Evolutionary conservation across 2,888 invertebrate genomes (phyloP).

Genomic region (Carterocephalus palaemon): DNA sequence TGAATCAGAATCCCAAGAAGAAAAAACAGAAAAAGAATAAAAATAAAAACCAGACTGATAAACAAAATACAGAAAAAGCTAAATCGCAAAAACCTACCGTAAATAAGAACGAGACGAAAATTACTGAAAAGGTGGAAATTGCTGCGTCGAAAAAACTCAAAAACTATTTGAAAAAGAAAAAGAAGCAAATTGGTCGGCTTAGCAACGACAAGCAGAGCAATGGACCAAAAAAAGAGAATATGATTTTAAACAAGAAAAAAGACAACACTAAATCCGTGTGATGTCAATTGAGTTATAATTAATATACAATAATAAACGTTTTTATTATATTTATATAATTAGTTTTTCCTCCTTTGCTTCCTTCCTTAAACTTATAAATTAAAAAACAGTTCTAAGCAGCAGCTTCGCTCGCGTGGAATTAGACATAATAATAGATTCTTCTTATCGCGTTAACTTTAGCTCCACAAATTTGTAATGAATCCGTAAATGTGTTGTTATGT

Average conservation of each 20-base stretch:
- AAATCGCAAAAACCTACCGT: slow-evolving; percentile 37
- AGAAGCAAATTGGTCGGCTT: slow-evolving; percentile 59
- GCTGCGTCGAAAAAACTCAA: slow-evolving; percentile 58
- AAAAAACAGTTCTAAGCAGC: no score
- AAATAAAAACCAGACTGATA: slow-evolving; percentile 25
- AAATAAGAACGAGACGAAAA: slow-evolving; percentile 41
- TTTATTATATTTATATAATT: no score
- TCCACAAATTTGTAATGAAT: no score
- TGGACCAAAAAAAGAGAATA: slow-evolving; percentile 43
- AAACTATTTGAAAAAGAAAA: slow-evolving; percentile 55
- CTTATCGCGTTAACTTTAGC: no score
- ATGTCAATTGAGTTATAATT: no score
- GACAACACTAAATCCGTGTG: slow-evolving; percentile 4
- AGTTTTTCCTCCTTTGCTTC: no score
- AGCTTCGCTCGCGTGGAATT: no score
- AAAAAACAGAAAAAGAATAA: slow-evolving; percentile 41
- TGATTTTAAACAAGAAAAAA: slow-evolving; percentile 35
- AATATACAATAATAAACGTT: no score
- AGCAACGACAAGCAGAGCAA: slow-evolving; percentile 35
- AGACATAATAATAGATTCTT: no score
- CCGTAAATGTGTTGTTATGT: no score
- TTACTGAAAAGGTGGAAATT: slow-evolving; percentile 49
- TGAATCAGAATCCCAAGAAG: slow-evolving; percentile 33
- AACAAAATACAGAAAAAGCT: slow-evolving; percentile 24
- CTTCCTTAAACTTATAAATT: no score